Conservation (phyloP, 2,113 vertebrate species). For the Varanus komodoensis region DNA sequence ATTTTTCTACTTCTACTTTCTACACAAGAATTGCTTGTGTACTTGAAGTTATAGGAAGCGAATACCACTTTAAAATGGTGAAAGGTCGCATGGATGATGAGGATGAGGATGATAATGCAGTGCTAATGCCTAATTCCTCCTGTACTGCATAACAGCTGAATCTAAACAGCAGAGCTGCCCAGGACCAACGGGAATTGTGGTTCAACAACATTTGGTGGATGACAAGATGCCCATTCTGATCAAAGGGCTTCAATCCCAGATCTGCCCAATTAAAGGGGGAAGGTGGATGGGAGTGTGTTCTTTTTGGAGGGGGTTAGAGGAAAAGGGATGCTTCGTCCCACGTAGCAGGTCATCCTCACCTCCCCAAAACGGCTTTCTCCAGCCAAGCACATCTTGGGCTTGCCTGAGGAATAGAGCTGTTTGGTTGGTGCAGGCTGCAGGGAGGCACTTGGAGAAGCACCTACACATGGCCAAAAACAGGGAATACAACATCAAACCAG, state of each 20-base stretch:
- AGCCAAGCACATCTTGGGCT: neutral
- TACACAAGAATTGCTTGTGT: neutral
- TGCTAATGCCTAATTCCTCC: neutral
- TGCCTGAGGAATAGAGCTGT: neutral
- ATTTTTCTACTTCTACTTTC: neutral
- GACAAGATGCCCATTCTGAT: no score
- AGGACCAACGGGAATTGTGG: no score
- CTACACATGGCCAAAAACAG: no score
- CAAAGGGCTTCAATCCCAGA: neutral
- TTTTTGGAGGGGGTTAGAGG: no score
- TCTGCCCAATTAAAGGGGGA: neutral
- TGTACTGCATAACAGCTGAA: neutral
- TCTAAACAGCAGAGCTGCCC: no score
- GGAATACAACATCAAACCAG: no score
- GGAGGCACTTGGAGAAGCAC: neutral
- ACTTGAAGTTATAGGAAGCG: neutral
- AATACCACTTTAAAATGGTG: neutral
- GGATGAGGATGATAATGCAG: neutral
- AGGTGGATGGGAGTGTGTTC: neutral
- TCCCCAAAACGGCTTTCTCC: neutral
- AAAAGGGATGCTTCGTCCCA: no score
- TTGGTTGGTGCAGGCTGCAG: neutral
- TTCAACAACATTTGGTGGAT: no score
- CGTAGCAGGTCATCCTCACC: neutral
- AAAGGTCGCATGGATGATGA: neutral